Percentiles rank a stretch among this genome's conserved stretches.
Conservation (phyloP, 2,888 invertebrate genomes). For the Scaptomyza reducta region DNA sequence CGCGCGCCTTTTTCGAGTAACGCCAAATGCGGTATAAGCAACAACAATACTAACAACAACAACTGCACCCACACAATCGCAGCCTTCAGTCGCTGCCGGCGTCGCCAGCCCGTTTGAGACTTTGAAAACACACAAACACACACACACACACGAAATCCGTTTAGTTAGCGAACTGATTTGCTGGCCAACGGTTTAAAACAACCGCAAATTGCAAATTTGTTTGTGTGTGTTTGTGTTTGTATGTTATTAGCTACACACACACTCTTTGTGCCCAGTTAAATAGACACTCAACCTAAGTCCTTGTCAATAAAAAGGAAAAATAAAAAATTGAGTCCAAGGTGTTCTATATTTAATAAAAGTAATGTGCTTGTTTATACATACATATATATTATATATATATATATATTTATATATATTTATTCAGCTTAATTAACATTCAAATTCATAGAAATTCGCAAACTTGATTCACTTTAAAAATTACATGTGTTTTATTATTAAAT, state of each 20-base stretch:
- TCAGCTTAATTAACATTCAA: no score
- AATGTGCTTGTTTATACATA: background rate
- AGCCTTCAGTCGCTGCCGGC: slow-evolving; percentile 22
- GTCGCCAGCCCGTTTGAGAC: slow-evolving; percentile 17
- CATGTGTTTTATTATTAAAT: no score
- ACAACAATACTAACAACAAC: slow-evolving; percentile 27
- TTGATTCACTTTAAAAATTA: no score
- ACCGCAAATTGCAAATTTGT: slow-evolving; percentile 22
- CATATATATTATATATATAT: no score
- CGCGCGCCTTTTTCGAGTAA: slow-evolving; percentile 64
- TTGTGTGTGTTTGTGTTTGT: slow-evolving; percentile 19
- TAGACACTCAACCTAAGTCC: no score
- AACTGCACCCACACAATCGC: slow-evolving; percentile 45
- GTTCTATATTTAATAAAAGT: background rate
- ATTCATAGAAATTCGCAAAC: no score
- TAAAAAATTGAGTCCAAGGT: background rate
- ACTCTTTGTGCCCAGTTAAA: no score
- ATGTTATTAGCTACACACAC: background rate
- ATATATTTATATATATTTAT: no score
- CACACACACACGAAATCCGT: slow-evolving; percentile 27
- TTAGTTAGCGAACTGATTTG: slow-evolving; percentile 54
- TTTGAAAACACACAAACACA: slow-evolving; percentile 7
- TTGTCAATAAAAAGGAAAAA: no score
- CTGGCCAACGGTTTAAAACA: slow-evolving; percentile 28
- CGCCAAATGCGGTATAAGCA: slow-evolving; percentile 61